phyloP scores from a whole-genome alignment of 1,140 invertebrate genomes.

The Conopomorpha cramerella region DNA sequence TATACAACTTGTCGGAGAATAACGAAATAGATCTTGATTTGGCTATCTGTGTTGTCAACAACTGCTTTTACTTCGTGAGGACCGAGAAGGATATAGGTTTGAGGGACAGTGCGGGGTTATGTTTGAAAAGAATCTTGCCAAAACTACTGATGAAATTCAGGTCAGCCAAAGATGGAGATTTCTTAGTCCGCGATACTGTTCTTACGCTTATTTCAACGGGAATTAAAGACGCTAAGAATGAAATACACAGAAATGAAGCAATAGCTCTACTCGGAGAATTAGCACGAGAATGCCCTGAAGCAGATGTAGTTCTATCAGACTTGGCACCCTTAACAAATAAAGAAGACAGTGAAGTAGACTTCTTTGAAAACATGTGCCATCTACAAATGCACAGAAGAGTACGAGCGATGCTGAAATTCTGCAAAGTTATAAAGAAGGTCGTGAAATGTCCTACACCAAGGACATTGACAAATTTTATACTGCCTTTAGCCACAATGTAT shows the following conservation, averaged over 20 bases:
- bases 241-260: conserved; percentile 73
- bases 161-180: conserved; percentile 59
- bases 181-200: conserved; percentile 74
- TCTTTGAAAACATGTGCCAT: conserved; percentile 93
- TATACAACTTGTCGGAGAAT: conserved; percentile 64
- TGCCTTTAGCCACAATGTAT: conserved; percentile 83
- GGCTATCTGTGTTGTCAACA: conserved; percentile 76
- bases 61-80: conserved; percentile 79
- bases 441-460: conserved; percentile 65
- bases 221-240: conserved; percentile 68
- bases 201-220: conserved; percentile 70
- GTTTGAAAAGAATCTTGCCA: conserved; percentile 69
- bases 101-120: conserved; percentile 75
- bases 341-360: conserved; percentile 84
- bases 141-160: conserved; percentile 61
- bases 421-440: conserved; percentile 62
- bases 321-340: conserved; percentile 72
- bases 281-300: conserved; percentile 69
- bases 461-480: conserved; percentile 80
- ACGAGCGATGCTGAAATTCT: conserved; percentile 76
- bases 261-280: conserved; percentile 77
- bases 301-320: conserved; percentile 76
- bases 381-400: conserved; percentile 81
- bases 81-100: conserved; percentile 83
- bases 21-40: conserved; percentile 66